Evolutionary conservation across 2,113 vertebrate genomes (phyloP).

Genomic region (Chloropsis cyanopogon): DNA sequence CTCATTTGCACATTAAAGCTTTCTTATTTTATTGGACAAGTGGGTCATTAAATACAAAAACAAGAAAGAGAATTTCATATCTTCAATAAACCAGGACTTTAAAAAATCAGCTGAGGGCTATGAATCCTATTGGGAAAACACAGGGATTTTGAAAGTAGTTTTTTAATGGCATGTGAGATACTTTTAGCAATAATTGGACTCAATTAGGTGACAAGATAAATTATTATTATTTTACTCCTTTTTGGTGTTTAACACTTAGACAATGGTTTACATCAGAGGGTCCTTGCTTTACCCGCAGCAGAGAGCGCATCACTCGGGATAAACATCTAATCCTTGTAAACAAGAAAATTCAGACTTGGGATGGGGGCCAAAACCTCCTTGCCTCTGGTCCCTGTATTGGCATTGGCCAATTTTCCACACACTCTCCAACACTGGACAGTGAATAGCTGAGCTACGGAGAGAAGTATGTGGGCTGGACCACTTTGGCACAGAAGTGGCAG

Average conservation of each 20-base stretch:
- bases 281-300: background rate
- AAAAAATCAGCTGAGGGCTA: background rate
- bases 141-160: background rate
- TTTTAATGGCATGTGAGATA: background rate
- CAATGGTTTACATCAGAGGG: background rate
- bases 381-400: background rate
- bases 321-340: background rate
- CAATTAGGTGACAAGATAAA: background rate
- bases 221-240: background rate
- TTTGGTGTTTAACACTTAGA: background rate
- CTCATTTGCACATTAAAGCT: background rate
- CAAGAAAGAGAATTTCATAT: background rate
- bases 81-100: background rate
- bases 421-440: accelerated
- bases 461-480: background rate
- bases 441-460: background rate
- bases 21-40: background rate
- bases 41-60: background rate
- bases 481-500: background rate
- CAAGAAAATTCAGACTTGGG: background rate
- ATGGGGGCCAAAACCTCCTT: background rate
- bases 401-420: accelerated
- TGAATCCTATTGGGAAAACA: background rate
- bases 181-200: background rate
- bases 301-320: too few species aligned